These are phyloP conservation scores for Heliconius aoede DNA, from an alignment of 2,888 invertebrate genomes.

Conservation along the genomic window DNA sequence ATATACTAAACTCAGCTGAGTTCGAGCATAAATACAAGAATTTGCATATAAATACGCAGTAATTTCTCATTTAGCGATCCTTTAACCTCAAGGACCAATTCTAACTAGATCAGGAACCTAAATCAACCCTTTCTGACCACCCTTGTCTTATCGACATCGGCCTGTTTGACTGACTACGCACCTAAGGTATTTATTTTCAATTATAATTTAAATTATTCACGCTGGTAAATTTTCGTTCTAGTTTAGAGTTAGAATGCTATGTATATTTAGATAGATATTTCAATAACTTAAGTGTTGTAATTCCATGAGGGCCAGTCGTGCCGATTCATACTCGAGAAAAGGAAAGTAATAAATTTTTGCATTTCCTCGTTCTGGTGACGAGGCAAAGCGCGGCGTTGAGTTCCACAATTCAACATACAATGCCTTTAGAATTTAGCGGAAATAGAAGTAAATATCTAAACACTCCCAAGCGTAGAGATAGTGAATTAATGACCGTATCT, in stretches of 20 bases:
- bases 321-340: too few relatives aligned
- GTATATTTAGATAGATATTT: not conserved
- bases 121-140: slow-evolving; percentile 40
- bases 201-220: slow-evolving; percentile 28
- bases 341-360: too few relatives aligned
- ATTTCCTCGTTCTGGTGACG: too few relatives aligned
- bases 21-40: slow-evolving; percentile 10
- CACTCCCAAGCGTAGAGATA: too few relatives aligned
- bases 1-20: not conserved
- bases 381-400: too few relatives aligned
- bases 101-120: slow-evolving; percentile 40
- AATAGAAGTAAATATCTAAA: too few relatives aligned
- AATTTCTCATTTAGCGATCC: slow-evolving; percentile 26
- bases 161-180: slow-evolving; percentile 28
- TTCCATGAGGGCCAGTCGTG: too few relatives aligned
- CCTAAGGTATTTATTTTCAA: slow-evolving; percentile 36
- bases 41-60: slow-evolving; percentile 15
- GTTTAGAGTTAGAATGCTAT: slow-evolving; percentile 11
- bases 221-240: slow-evolving; percentile 16
- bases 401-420: too few relatives aligned
- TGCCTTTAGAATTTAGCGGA: too few relatives aligned
- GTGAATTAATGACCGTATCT: not conserved
- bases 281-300: not conserved
- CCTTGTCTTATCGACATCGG: slow-evolving; percentile 38
- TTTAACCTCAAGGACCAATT: slow-evolving; percentile 37